Conservation (phyloP, 2,888 invertebrate species). For the Phymatocera aterrima region DNA sequence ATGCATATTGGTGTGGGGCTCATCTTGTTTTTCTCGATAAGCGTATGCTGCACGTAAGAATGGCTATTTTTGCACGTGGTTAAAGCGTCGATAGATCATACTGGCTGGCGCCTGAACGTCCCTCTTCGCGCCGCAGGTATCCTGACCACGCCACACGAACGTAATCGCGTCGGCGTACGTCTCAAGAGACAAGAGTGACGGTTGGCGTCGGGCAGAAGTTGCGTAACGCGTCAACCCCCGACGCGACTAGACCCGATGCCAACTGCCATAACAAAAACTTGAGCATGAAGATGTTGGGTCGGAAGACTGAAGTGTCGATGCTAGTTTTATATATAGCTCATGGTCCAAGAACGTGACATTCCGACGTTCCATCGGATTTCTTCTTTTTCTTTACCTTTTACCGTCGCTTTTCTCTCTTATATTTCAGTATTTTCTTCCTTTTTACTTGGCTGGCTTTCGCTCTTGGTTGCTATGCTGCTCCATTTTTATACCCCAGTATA, state of each 20-base stretch:
- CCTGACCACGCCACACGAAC: slow-evolving; percentile 39
- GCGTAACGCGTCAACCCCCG: slow-evolving; percentile 32
- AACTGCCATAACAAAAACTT: slow-evolving; percentile 43
- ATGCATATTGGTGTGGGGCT: not conserved
- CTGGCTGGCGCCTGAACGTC: slow-evolving; percentile 28
- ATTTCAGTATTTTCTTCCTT: not conserved
- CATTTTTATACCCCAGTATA: slow-evolving; percentile 28
- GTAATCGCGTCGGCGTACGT: slow-evolving; percentile 35
- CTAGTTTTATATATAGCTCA: slow-evolving; percentile 41
- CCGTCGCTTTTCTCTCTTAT: not conserved
- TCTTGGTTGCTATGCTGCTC: slow-evolving; percentile 12
- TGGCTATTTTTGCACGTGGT: slow-evolving; percentile 27
- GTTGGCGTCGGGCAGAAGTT: slow-evolving; percentile 5
- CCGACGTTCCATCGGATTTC: slow-evolving; percentile 31
- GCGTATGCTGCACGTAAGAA: not conserved
- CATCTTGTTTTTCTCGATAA: not conserved
- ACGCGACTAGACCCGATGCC: not conserved
- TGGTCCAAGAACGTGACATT: slow-evolving; percentile 46
- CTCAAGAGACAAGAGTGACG: slow-evolving; percentile 35
- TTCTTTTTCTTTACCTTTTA: slow-evolving; percentile 16
- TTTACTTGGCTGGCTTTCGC: slow-evolving; percentile 3
- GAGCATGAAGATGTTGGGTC: slow-evolving; percentile 6
- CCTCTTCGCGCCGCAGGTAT: slow-evolving; percentile 19
- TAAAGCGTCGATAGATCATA: slow-evolving; percentile 17
- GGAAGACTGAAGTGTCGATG: slow-evolving; percentile 40